phyloP scores from a whole-genome alignment of 2,113 vertebrate species.

The Pteruthius melanotis region DNA sequence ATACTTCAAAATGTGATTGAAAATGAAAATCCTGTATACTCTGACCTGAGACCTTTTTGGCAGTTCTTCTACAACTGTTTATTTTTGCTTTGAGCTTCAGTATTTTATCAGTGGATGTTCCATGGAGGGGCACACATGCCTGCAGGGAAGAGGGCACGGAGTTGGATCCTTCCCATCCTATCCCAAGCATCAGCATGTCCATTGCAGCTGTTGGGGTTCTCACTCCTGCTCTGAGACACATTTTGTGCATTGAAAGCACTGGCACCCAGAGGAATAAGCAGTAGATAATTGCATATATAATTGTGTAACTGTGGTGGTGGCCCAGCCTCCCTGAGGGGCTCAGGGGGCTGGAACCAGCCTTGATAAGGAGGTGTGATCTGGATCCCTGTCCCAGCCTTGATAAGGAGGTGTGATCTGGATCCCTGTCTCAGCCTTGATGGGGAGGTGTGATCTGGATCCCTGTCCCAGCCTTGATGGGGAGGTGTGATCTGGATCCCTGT shows the following conservation, averaged over 20 bases:
- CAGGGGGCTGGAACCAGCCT: not conserved
- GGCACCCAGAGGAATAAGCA: not conserved
- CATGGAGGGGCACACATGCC: fast-evolving
- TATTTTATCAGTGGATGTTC: not conserved
- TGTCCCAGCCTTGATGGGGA: no score
- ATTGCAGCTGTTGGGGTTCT: fast-evolving
- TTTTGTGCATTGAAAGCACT: not conserved
- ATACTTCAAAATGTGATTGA: not conserved
- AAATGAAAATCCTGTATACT: not conserved
- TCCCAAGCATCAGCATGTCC: not conserved
- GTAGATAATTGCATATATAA: fast-evolving
- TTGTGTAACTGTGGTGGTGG: not conserved
- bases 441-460: no score
- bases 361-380: no score
- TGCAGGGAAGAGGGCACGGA: not conserved
- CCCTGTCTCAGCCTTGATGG: no score
- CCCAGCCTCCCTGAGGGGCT: not conserved
- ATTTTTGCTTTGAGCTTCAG: not conserved
- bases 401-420: no score
- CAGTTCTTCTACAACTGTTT: not conserved
- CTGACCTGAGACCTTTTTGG: not conserved
- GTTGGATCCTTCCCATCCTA: not conserved
- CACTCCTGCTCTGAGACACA: fast-evolving
- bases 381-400: no score
- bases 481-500: no score